Base-by-base conservation (phyloP, 1,140 invertebrate species). In the Ephestia elutella region DNA sequence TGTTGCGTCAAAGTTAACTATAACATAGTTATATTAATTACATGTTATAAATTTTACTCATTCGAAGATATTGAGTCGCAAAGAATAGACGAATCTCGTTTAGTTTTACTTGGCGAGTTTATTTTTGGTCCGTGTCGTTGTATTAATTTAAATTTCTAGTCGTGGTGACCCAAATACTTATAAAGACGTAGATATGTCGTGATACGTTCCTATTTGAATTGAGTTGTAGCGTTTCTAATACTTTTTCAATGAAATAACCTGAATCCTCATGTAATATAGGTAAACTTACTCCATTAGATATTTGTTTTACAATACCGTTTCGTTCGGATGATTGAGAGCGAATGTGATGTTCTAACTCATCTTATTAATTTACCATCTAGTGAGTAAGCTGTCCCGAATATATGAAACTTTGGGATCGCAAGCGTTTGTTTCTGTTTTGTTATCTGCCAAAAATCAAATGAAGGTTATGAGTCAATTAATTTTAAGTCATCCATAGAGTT, bases 401-500 rank as follows among this genome's bases (percentile, higher is more conserved):
- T 25, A n/a, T n/a, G n/a, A 11, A 10, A 51, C 3, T 21, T 62
- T 50, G 32, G 30, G n/a, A 49, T 57, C 57, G 19, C 8, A n/a
- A 8, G 35, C 30, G 20, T 56, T 57, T 15, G 7, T 56, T 62
- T 60, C 19, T 53, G 50, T 82, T 75, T 73, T 61, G 58, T 81
- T 75, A 61, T 77, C 73, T 75, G 73, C 76, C 78, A 77, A 80
- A 73, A 66, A 60, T 73, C 65, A 63, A 76, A 70, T 70, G 65
- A 76, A 75, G 59, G 61, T 75, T 82, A 78, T 75, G 62, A 83
- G 85, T 87, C 82, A 87, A 87, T 87, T 87, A 87, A 75, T 82
- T 87, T 87, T 83, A 86, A 87, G 85, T 87, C 82, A 87, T 86
- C 75, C 80, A 79, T 87, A 86, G 75, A 54, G 21, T 65, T 79